phyloP scores from a whole-genome alignment of 2,888 invertebrate species.

The Rhogogaster chlorosoma region DNA sequence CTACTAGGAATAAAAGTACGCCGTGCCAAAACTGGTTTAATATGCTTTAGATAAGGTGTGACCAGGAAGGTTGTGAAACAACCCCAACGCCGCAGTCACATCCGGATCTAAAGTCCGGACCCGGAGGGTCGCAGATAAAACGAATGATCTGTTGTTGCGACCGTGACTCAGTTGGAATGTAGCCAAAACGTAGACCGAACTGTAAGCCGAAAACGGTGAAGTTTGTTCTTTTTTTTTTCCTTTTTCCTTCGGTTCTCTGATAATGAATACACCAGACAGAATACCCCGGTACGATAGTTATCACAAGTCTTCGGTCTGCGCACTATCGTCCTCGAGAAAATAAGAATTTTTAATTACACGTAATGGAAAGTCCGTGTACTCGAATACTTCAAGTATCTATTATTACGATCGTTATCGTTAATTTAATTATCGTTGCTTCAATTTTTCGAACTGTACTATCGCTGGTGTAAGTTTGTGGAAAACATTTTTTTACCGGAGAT shows the following conservation, averaged over 20 bases:
- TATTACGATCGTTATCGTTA: not conserved
- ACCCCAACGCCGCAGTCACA: constrained; percentile 25
- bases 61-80: constrained; percentile 17
- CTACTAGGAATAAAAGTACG: not conserved
- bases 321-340: not conserved
- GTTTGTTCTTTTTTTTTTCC: not conserved
- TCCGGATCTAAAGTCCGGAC: constrained; percentile 39
- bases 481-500: not conserved
- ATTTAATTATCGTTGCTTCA: not conserved
- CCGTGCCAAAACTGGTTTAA: constrained; percentile 10
- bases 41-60: constrained; percentile 43
- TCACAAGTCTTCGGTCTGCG: not conserved
- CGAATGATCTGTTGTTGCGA: constrained; percentile 40
- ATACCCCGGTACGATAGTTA: not conserved
- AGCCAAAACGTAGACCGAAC: constrained; percentile 21
- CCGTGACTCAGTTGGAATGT: not conserved
- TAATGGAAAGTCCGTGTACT: not conserved
- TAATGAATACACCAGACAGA: not conserved
- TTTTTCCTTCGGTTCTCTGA: not conserved
- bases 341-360: not conserved
- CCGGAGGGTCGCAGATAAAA: constrained; percentile 44
- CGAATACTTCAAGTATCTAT: not conserved
- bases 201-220: constrained; percentile 6
- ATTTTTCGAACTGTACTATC: not conserved
- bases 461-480: not conserved